A percentile compares a stretch with the other conserved stretches of the same genome.
These are phyloP conservation scores for Cheilosia variabilis DNA, from an alignment of 2,888 invertebrate species.

Conservation along the genomic window DNA sequence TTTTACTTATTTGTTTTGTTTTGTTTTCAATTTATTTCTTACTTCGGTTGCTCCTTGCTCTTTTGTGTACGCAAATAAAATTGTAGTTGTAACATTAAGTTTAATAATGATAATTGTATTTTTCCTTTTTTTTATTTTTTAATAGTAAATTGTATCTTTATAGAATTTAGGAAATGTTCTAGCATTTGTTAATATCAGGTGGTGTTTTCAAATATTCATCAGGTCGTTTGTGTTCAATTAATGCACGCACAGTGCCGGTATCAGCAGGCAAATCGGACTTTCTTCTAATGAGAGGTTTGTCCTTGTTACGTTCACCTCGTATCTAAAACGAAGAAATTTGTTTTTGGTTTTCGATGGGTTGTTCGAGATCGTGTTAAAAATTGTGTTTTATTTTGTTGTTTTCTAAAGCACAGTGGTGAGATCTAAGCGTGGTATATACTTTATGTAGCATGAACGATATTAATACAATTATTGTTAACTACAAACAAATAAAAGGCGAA, in stretches of 20 bases:
- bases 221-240: constrained; percentile 95
- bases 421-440: constrained; percentile 55
- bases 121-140: constrained; percentile 40
- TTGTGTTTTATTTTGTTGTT: constrained; percentile 26
- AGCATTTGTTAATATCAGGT: constrained; percentile 94
- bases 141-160: constrained; percentile 65
- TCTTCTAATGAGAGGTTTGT: constrained; percentile 94
- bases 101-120: constrained; percentile 1
- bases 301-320: constrained; percentile 87
- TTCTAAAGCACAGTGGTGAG: constrained; percentile 57
- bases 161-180: constrained; percentile 79
- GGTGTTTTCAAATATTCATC: constrained; percentile 95
- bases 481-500: constrained; percentile 61
- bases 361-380: constrained; percentile 52
- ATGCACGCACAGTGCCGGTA: constrained; percentile 94
- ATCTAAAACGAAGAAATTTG: constrained; percentile 77
- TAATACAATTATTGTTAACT: constrained; percentile 52
- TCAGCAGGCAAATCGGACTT: constrained; percentile 98
- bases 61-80: constrained; percentile 66
- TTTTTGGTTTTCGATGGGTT: constrained; percentile 46
- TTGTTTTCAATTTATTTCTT: constrained; percentile 37
- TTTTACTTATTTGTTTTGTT: constrained; percentile 22
- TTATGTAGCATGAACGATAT: constrained; percentile 55
- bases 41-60: constrained; percentile 37
- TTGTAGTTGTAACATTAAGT: constrained; percentile 17